These are phyloP conservation scores for Ctenochaetus hawaiiensis DNA, from an alignment of 2,797 vertebrate genomes.

Conservation along the genomic window DNA sequence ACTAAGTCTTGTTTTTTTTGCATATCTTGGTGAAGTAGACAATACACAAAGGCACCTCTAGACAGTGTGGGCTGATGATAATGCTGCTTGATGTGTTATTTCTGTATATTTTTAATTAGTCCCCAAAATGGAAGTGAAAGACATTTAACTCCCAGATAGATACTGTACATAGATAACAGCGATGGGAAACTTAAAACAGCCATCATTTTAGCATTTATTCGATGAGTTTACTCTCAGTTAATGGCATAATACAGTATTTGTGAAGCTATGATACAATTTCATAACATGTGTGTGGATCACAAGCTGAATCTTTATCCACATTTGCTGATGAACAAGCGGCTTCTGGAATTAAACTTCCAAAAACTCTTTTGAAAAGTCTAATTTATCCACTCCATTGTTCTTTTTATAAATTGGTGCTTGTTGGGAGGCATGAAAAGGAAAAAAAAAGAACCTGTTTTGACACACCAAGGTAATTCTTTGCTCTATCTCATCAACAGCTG, in stretches of 20 bases:
- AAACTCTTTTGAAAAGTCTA: slow-evolving; percentile 62
- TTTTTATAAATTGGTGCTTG: slow-evolving; percentile 65
- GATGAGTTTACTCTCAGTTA: neutral
- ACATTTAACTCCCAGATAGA: neutral
- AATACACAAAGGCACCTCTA: slow-evolving; percentile 14
- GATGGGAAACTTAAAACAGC: neutral
- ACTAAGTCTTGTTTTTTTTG: neutral
- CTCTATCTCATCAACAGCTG: slow-evolving; percentile 76
- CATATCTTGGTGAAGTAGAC: neutral
- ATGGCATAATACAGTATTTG: neutral
- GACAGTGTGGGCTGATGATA: slow-evolving; percentile 46
- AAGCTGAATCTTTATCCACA: slow-evolving; percentile 9
- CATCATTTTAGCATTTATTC: neutral
- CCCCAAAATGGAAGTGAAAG: slow-evolving; percentile 18
- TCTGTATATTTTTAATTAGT: slow-evolving; percentile 40
- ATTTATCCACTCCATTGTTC: slow-evolving; percentile 68
- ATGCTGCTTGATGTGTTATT: slow-evolving; percentile 26
- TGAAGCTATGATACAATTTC: neutral
- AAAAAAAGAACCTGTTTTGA: slow-evolving; percentile 70
- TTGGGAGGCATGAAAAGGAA: slow-evolving; percentile 55
- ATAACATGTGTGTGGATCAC: slow-evolving; percentile 8
- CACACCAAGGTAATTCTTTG: slow-evolving; percentile 75
- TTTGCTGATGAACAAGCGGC: slow-evolving; percentile 36
- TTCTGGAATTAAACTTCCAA: slow-evolving; percentile 45
- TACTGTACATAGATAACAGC: neutral